Evolutionary conservation across 2,113 vertebrate species (phyloP).

Genomic region (Psittacara wagleri): DNA sequence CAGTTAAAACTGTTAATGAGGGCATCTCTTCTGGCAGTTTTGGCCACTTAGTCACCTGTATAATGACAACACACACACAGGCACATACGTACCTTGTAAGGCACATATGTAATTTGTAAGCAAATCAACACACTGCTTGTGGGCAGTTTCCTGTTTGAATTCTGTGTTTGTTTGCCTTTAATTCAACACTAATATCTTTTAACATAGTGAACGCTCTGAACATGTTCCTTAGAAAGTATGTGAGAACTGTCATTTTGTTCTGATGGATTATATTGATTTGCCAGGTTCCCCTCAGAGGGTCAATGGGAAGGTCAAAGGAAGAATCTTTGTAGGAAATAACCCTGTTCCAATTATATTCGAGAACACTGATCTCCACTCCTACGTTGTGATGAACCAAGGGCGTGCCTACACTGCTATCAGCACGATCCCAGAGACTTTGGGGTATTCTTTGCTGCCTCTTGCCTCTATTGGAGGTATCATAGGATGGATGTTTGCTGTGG

Average conservation of each 20-base stretch:
- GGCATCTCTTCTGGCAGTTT: neutral
- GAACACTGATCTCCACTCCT: constrained; percentile 93
- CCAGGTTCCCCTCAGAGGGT: constrained; percentile 93
- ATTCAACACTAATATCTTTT: neutral
- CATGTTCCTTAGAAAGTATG: neutral
- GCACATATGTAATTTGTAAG: rapidly evolving
- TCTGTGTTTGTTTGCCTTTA: neutral
- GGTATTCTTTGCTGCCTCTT: constrained; percentile 87
- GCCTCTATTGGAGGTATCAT: constrained; percentile 87
- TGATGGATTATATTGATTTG: neutral
- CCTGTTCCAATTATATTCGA: constrained; percentile 76
- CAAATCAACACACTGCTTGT: neutral
- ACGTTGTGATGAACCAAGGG: constrained; percentile 92
- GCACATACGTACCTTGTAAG: rapidly evolving
- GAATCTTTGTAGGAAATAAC: constrained; percentile 82
- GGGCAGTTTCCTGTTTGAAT: neutral
- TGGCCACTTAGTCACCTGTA: neutral
- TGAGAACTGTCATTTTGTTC: neutral
- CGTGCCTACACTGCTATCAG: constrained; percentile 95
- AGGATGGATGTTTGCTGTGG: constrained; percentile 95
- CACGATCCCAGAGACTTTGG: constrained; percentile 81
- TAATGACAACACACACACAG: neutral
- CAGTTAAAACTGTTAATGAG: neutral
- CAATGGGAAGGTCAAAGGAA: constrained; percentile 90
- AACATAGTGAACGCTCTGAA: neutral